These are phyloP conservation scores for Xenopus borealis DNA, from an alignment of 2,113 vertebrate genomes.

Conservation along the genomic window DNA sequence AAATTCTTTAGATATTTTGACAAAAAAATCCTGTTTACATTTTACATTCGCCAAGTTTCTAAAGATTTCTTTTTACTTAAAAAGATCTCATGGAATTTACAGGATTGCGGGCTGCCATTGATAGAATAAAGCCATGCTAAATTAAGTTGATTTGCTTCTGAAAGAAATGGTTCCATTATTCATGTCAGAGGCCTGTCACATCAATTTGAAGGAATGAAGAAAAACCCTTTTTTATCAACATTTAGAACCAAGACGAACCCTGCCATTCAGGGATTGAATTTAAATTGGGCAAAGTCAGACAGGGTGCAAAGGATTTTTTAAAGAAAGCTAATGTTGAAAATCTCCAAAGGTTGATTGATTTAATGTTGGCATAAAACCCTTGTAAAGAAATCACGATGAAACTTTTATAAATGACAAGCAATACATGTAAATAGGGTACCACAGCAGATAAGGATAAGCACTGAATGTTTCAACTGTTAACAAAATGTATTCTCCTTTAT, in stretches of 20 bases:
- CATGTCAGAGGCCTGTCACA: constrained; percentile 98
- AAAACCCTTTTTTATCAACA: constrained; percentile 90
- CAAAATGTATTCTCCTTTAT: too few relatives aligned
- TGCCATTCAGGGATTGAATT: constrained; percentile 92
- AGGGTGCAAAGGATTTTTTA: constrained; percentile 82
- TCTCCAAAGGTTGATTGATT: constrained; percentile 77
- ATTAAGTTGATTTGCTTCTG: constrained; percentile 99
- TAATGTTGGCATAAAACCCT: constrained; percentile 73
- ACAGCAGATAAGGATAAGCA: too few relatives aligned
- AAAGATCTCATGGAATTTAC: constrained; percentile 92
- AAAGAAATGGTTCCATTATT: constrained; percentile 97
- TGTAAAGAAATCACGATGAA: constrained; percentile 61
- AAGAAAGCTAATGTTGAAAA: constrained; percentile 75
- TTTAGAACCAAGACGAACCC: constrained; percentile 92
- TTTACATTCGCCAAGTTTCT: constrained; percentile 81
- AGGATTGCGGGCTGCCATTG: constrained; percentile 90
- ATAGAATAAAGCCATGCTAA: constrained; percentile 93
- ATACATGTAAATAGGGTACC: constrained; percentile 42
- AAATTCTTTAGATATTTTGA: constrained; percentile 76
- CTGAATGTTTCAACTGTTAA: too few relatives aligned
- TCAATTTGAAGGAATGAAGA: constrained; percentile 98
- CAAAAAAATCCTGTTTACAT: constrained; percentile 76
- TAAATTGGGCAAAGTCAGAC: constrained; percentile 93
- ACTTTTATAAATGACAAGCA: constrained; percentile 62
- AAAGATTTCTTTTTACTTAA: constrained; percentile 82